Evolutionary conservation across 2,113 vertebrate genomes (phyloP).

Genomic region (Poecilia latipinna): DNA sequence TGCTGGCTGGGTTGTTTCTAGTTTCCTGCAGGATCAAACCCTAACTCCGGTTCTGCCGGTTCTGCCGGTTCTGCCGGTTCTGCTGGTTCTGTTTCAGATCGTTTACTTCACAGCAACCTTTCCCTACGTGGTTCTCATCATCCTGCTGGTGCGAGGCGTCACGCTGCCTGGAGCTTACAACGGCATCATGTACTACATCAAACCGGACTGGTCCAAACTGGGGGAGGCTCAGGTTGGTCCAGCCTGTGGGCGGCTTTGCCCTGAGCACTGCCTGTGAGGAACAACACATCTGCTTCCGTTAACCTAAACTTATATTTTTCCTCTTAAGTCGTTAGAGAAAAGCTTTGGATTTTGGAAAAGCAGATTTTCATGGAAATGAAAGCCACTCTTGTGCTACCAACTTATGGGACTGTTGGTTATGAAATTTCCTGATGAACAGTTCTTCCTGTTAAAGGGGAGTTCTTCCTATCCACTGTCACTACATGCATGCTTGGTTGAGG

Average conservation of each 20-base stretch:
- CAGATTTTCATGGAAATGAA: no score
- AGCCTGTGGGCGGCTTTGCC: not conserved
- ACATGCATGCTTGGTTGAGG: no score
- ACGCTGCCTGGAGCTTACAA: constrained; percentile 80
- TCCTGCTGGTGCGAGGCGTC: constrained; percentile 81
- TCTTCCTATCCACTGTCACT: no score
- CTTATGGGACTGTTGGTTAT: not conserved
- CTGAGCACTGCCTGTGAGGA: constrained; percentile 4
- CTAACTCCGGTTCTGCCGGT: not conserved
- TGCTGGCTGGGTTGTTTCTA: no score
- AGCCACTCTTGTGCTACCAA: not conserved
- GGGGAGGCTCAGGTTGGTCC: constrained; percentile 77
- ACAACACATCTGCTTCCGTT: not conserved
- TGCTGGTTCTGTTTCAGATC: constrained; percentile 66
- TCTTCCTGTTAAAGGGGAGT: no score
- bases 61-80: not conserved
- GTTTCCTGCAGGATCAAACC: not conserved
- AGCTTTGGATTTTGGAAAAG: no score
- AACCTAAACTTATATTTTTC: no score
- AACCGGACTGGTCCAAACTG: constrained; percentile 84
- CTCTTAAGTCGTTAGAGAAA: no score
- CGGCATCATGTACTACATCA: constrained; percentile 83
- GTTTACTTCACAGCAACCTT: constrained; percentile 85
- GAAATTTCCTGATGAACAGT: no score
- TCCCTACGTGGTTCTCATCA: constrained; percentile 82